Evolutionary conservation across 1,140 invertebrate species (phyloP), one percentile per base, ranked within the genome.

Genomic region (Zaprionus taronus): DNA sequence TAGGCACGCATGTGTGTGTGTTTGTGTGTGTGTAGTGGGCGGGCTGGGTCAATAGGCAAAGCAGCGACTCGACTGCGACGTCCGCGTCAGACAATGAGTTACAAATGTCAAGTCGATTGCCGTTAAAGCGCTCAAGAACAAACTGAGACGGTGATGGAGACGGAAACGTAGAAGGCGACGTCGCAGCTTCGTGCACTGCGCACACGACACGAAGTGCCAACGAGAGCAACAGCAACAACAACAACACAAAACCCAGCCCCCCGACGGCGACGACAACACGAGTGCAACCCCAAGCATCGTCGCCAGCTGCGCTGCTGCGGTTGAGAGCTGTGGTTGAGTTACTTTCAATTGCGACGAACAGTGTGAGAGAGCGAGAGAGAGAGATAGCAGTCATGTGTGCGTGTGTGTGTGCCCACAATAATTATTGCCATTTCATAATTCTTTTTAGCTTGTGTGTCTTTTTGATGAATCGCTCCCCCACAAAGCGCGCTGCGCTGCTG

Each of bases 51-150:
- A 64, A 64, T 17, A 47, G 56, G 22, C 51, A 34, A 31, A 47
- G 24, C 28, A n/a, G 38, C 38, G 38, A 15, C 5, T 15, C 38
- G 15, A 41, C 38, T 15, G 38, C 38, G 38, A 41, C 38, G 15
- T 15, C 20, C 14, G 47, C 47, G 20, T 20, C 63, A 75, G 44
- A 76, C 68, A 76, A 66, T 65, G 73, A 72, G 73, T 65, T 65
- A 76, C 73, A 76, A 72, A 70, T 72, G 74, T 77, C 69, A 77
- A 72, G 74, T 66, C 74, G 57, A 77, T 77, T 77, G 74, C 62
- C 51, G 69, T 65, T 77, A 77, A 77, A 77, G 57, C 69, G 69
- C 74, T 77, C 74, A 77, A 72, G 63, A 72, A 47, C 53, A 60
- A 76, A 68, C 72, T 20, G 34, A n/a, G 28, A 58, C 38, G n/a